phyloP scores from a whole-genome alignment of 2,113 vertebrate species.

The Zeus faber region DNA sequence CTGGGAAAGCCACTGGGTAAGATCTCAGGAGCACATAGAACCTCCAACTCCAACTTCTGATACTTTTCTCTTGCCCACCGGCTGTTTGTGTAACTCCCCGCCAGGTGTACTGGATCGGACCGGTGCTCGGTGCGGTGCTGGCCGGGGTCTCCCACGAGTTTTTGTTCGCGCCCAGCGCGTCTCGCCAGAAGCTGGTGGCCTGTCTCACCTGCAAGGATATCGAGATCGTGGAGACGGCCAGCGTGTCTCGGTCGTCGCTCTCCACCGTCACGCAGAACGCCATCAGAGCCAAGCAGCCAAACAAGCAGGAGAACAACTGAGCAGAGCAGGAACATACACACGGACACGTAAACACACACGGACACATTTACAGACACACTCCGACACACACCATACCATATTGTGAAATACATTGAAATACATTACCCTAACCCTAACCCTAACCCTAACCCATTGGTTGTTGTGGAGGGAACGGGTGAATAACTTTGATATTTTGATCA shows the following conservation, averaged over 20 bases:
- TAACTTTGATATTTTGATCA: no score
- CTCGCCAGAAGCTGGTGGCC: constrained; percentile 78
- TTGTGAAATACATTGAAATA: no score
- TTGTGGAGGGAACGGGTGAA: no score
- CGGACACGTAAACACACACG: no score
- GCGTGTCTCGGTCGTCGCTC: constrained; percentile 76
- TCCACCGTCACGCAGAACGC: constrained; percentile 67
- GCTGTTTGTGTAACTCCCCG: no score
- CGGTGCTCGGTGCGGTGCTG: constrained; percentile 71
- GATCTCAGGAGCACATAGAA: no score
- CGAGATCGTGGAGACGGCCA: constrained; percentile 79
- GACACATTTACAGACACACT: no score
- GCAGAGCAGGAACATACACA: no score
- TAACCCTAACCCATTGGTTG: no score
- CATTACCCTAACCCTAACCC: no score
- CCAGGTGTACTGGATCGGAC: constrained; percentile 82
- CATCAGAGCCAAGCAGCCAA: constrained; percentile 67
- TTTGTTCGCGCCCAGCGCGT: constrained; percentile 74
- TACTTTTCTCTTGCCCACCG: background rate
- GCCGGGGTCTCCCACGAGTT: constrained; percentile 79
- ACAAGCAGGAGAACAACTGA: constrained; percentile 67
- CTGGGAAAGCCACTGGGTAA: constrained; percentile 85
- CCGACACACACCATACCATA: no score
- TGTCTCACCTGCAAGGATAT: constrained; percentile 79
- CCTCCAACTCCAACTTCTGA: background rate